Evolutionary conservation across 2,888 invertebrate species (phyloP).

Genomic region (Leptura quadrifasciata): DNA sequence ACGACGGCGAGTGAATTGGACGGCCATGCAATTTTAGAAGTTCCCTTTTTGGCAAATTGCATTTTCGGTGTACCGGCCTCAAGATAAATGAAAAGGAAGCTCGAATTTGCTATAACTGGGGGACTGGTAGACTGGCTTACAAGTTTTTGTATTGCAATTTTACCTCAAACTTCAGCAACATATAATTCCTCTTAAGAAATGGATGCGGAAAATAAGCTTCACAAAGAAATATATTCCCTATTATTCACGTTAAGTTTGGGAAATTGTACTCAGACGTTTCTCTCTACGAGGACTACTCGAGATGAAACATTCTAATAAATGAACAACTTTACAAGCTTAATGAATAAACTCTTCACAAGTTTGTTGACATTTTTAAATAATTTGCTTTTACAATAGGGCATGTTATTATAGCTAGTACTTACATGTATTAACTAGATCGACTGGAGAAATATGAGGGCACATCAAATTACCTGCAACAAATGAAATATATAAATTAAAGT

Average conservation of each 20-base stretch:
- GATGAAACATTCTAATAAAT: too few relatives aligned
- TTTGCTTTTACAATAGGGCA: too few relatives aligned
- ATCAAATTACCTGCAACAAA: background rate
- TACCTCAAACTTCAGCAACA: background rate
- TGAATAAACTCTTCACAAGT: too few relatives aligned
- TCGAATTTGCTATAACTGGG: conserved; percentile 20
- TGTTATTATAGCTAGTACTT: background rate
- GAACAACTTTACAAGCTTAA: too few relatives aligned
- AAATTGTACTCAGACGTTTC: background rate
- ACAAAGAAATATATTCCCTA: background rate
- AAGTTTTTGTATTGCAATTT: conserved; percentile 6
- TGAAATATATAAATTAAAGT: background rate
- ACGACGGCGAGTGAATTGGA: conserved; percentile 21
- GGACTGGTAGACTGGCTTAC: background rate
- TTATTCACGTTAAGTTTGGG: background rate
- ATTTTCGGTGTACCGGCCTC: conserved; percentile 19
- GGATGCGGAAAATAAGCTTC: background rate
- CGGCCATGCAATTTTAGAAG: conserved; percentile 13
- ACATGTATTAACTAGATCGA: background rate
- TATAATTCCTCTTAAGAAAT: background rate
- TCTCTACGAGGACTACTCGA: too few relatives aligned
- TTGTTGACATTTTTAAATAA: too few relatives aligned
- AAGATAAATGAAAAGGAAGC: conserved; percentile 23
- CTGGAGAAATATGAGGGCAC: too few relatives aligned
- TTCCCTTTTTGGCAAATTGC: conserved; percentile 29